Evolutionary conservation across 2,113 vertebrate species (phyloP).

Genomic region (Copsychus sechellarum): DNA sequence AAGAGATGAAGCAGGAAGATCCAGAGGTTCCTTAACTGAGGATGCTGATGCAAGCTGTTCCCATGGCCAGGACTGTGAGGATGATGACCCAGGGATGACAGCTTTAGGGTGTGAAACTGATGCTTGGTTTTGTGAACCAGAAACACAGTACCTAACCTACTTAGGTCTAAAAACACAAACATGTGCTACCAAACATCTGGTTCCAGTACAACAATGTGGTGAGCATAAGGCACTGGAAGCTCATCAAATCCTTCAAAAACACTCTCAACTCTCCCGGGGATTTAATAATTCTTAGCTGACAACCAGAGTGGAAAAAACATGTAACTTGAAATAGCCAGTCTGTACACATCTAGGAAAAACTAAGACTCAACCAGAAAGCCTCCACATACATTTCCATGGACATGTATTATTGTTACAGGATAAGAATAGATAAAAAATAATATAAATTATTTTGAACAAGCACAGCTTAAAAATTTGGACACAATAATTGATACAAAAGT

Average conservation of each 20-base stretch:
- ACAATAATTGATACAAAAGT: background rate
- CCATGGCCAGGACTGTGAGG: background rate
- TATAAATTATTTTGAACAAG: background rate
- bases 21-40: background rate
- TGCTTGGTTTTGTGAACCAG: background rate
- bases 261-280: background rate
- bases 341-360: conserved; percentile 1
- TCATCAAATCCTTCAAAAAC: conserved; percentile 35
- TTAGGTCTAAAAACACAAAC: background rate
- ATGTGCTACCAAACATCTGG: conserved; percentile 5
- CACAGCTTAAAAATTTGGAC: background rate
- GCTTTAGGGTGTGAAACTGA: background rate
- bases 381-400: background rate
- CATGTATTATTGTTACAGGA: background rate
- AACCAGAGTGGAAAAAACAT: background rate
- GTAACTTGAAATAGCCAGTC: background rate
- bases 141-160: background rate
- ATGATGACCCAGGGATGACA: background rate
- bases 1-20: background rate
- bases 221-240: background rate
- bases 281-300: conserved; percentile 13
- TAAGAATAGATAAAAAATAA: background rate
- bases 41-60: background rate
- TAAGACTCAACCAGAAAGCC: background rate
- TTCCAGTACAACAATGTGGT: background rate